Evolutionary conservation across 1,140 invertebrate species (phyloP).

Genomic region (Heterodera carotae): DNA sequence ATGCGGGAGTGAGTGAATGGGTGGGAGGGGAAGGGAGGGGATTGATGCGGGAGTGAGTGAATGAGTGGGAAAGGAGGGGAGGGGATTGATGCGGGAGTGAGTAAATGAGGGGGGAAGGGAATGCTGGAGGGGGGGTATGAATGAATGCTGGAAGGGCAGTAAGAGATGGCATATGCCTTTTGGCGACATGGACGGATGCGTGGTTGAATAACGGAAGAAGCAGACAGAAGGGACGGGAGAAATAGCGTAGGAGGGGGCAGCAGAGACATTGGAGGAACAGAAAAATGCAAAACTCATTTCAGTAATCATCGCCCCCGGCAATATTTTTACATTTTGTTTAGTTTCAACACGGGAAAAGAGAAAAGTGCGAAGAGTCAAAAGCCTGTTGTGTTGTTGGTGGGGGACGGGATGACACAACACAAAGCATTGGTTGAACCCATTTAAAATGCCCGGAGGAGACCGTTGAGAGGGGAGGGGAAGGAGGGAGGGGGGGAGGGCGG

Average conservation of each 20-base stretch:
- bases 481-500: not conserved
- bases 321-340: not conserved
- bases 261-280: not conserved
- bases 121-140: no score
- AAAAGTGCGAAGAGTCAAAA: no score
- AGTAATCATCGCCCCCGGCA: conserved; percentile 4
- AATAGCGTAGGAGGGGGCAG: no score
- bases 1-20: no score
- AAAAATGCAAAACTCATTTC: conserved; percentile 12
- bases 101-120: no score
- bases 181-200: no score
- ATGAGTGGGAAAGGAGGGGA: not conserved
- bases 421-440: not conserved
- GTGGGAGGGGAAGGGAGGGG: no score
- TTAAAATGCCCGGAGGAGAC: not conserved
- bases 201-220: no score
- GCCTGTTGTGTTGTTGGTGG: not conserved
- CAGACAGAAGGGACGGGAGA: not conserved
- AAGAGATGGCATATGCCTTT: no score
- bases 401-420: not conserved
- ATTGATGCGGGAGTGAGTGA: not conserved
- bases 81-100: no score
- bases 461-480: no score
- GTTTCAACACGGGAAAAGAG: not conserved
- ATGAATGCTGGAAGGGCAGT: no score